Conservation (phyloP, 2,113 vertebrate genomes). For the Nothobranchius furzeri region DNA sequence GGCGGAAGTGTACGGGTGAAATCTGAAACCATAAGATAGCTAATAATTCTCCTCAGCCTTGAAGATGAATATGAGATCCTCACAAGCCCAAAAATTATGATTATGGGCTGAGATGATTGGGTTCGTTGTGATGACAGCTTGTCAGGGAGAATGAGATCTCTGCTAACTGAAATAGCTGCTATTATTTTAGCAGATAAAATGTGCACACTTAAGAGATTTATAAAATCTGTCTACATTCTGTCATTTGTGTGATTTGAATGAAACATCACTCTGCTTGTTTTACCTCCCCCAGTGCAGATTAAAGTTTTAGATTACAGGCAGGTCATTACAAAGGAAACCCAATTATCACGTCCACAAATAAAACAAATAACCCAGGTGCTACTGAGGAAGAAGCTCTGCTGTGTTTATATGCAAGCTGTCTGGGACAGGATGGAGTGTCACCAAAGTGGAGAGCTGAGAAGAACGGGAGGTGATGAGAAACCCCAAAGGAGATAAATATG, state of each 20-base stretch:
- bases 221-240: not conserved
- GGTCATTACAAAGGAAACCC: conserved; percentile 9
- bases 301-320: conserved; percentile 2
- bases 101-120: conserved; percentile 41
- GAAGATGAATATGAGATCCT: conserved; percentile 29
- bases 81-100: conserved; percentile 41
- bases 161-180: conserved; percentile 50
- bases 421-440: conserved; percentile 32
- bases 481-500: conserved; percentile 21
- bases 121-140: conserved; percentile 50
- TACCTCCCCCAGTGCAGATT: not conserved
- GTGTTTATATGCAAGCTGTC: conserved; percentile 51
- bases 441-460: conserved; percentile 31
- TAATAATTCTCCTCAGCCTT: conserved; percentile 33
- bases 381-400: conserved; percentile 37
- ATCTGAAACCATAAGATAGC: conserved; percentile 15
- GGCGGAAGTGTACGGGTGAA: conserved; percentile 12
- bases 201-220: conserved; percentile 14
- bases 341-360: conserved; percentile 7
- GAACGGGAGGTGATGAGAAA: conserved; percentile 21
- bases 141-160: conserved; percentile 31
- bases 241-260: not conserved
- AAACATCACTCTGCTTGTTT: conserved; percentile 11
- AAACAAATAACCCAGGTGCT: conserved; percentile 26
- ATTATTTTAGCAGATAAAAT: conserved; percentile 49